Conservation (phyloP, 2,797 vertebrate genomes). For the Pteronotus mesoamericanus region DNA sequence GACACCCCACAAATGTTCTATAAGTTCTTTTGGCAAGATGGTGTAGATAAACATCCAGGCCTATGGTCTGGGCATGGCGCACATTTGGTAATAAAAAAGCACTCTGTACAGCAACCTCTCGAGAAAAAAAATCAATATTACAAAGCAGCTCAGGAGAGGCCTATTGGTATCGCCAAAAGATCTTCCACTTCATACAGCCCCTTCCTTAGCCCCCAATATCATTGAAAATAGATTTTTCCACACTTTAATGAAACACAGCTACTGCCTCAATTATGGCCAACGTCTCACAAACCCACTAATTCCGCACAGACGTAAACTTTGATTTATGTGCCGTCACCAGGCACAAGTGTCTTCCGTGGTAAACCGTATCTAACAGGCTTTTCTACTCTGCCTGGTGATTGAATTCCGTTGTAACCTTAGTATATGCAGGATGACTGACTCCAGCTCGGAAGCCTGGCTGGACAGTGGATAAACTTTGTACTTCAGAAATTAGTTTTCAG, state of each 20-base stretch:
- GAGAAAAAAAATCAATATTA: neutral
- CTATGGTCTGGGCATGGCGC: neutral
- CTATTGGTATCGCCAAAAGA: neutral
- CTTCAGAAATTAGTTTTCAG: slow-evolving; percentile 19
- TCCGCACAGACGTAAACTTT: neutral
- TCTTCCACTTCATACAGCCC: neutral
- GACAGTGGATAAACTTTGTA: neutral
- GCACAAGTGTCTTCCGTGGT: neutral
- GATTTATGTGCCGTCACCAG: neutral
- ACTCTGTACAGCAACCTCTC: neutral
- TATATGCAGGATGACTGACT: neutral
- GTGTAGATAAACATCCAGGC: neutral
- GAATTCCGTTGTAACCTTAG: slow-evolving; percentile 2
- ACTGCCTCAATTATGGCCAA: neutral
- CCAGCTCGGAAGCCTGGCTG: neutral
- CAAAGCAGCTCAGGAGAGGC: neutral
- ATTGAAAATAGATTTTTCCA: neutral
- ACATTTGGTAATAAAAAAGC: neutral
- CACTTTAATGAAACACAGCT: neutral
- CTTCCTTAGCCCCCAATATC: neutral
- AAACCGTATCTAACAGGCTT: neutral
- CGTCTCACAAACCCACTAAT: neutral
- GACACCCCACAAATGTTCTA: neutral
- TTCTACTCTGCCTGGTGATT: neutral
- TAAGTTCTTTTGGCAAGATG: neutral